phyloP scores from a whole-genome alignment of 2,888 invertebrate species.

The Cheilosia vulpina region DNA sequence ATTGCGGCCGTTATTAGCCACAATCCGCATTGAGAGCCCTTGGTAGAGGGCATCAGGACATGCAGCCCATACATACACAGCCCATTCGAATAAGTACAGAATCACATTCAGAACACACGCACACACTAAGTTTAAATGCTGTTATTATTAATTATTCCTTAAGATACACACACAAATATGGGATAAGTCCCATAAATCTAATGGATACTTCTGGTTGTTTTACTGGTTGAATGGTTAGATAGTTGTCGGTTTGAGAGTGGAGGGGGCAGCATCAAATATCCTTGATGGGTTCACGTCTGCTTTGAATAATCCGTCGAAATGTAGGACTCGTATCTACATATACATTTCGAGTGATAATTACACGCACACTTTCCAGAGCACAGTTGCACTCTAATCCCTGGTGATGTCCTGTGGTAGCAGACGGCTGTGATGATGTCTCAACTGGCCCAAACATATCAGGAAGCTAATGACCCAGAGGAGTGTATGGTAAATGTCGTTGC shows the following conservation, averaged over 20 bases:
- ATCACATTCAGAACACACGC: conserved; percentile 40
- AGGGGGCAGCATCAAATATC: conserved; percentile 30
- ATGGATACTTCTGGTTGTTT: conserved; percentile 72
- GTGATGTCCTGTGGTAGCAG: conserved; percentile 57
- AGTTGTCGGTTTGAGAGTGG: conserved; percentile 45
- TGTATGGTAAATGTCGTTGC: conserved; percentile 62
- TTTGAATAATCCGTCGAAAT: conserved; percentile 50
- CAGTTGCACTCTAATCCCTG: conserved; percentile 53
- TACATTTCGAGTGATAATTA: conserved; percentile 58
- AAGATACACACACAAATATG: conserved; percentile 75
- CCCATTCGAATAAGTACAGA: background rate
- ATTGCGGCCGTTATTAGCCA: background rate
- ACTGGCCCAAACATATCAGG: conserved; percentile 76
- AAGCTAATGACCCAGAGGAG: conserved; percentile 80
- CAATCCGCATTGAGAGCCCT: conserved; percentile 12
- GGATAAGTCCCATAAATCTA: conserved; percentile 71
- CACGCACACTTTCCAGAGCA: conserved; percentile 40
- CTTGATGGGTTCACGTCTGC: conserved; percentile 30
- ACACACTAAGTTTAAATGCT: conserved; percentile 26
- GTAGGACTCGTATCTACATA: conserved; percentile 16
- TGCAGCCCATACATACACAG: conserved; percentile 11
- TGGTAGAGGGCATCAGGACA: no score
- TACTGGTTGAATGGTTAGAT: conserved; percentile 73
- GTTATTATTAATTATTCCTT: conserved; percentile 74
- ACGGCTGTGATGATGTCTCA: conserved; percentile 76